Evolutionary conservation across 2,113 vertebrate species (phyloP), one percentile per base, ranked within the genome.

Genomic region (Phoxinus phoxinus): DNA sequence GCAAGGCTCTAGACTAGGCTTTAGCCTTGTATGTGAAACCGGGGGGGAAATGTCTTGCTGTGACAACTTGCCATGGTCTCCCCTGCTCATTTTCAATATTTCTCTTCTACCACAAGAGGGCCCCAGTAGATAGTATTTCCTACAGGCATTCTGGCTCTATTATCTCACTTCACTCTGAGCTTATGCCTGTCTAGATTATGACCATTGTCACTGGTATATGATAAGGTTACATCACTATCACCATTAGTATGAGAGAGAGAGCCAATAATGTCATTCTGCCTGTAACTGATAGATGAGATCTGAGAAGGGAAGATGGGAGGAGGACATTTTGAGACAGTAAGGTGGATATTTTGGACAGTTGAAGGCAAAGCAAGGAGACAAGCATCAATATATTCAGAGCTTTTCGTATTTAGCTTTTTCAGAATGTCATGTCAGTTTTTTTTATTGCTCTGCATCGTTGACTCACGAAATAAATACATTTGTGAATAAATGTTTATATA

Each of bases 71-170:
- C 48, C 48, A 12, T 48, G 46, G 46, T 48, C 13, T 48, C 13
- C 46, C 13, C 5, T 48, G 11, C 12, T 79, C 15, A 46, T 21
- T 21, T 63, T 37, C 6, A 79, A 6, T 81, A 30, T 63, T 27
- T 1, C 37, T 30, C 37, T 80, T 67, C 25, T 51, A n/a, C 81
- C 87, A 88, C 85, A 41, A 76, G 87, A 84, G 76, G 85, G 81
- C 81, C 10, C 71, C n/a, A 86, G 37, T 30, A 56, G 71, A 82
- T 63, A 32, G 35, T 5, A 6, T 37, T 85, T 51, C 51, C 7
- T 25, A 7, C 21, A 9, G 1, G 17, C 15, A 30, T 56, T 6
- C 81, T 44, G 15, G 7, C 41, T n/a, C 6, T 56, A 23, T 59
- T 73, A n/a, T 25, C 12, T 37, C 13, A 11, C 23, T 12, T 67